These are phyloP conservation scores for Meiosimyza platycephala DNA, from an alignment of 2,888 invertebrate genomes.

Conservation along the genomic window DNA sequence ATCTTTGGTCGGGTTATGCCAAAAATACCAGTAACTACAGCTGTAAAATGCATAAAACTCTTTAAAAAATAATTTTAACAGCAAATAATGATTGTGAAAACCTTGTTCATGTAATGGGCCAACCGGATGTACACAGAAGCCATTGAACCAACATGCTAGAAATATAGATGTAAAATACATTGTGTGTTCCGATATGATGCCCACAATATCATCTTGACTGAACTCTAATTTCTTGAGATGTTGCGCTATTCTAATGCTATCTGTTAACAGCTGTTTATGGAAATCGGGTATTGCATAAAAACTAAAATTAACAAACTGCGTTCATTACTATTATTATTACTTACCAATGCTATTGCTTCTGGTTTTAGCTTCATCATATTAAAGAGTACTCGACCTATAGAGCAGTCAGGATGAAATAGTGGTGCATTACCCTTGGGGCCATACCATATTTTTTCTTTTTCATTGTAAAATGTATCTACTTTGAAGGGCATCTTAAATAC, in stretches of 20 bases:
- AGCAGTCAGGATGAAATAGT: conserved; percentile 7
- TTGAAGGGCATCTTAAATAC: not conserved
- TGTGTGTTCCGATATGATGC: conserved; percentile 51
- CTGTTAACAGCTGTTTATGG: conserved; percentile 44
- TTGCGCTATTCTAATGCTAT: conserved; percentile 51
- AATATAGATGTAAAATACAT: conserved; percentile 48
- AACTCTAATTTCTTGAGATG: conserved; percentile 47
- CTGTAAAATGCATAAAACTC: conserved; percentile 30
- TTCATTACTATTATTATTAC: not conserved
- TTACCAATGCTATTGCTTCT: conserved; percentile 10
- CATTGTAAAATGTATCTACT: conserved; percentile 1
- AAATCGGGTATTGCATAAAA: not conserved
- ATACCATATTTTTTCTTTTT: conserved; percentile 11
- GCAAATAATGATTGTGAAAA: conserved; percentile 25
- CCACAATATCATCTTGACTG: conserved; percentile 50
- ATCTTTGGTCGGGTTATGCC: conserved; percentile 47
- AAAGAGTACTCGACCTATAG: conserved; percentile 8
- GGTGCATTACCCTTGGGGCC: not conserved
- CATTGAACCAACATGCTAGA: conserved; percentile 18
- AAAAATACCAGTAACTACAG: conserved; percentile 35
- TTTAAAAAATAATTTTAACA: not conserved
- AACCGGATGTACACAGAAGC: conserved; percentile 47
- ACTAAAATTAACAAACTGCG: not conserved
- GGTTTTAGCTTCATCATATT: not conserved
- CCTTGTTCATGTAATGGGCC: conserved; percentile 51